phyloP scores from a whole-genome alignment of 2,113 vertebrate genomes.

The Atherinomorus stipes region DNA sequence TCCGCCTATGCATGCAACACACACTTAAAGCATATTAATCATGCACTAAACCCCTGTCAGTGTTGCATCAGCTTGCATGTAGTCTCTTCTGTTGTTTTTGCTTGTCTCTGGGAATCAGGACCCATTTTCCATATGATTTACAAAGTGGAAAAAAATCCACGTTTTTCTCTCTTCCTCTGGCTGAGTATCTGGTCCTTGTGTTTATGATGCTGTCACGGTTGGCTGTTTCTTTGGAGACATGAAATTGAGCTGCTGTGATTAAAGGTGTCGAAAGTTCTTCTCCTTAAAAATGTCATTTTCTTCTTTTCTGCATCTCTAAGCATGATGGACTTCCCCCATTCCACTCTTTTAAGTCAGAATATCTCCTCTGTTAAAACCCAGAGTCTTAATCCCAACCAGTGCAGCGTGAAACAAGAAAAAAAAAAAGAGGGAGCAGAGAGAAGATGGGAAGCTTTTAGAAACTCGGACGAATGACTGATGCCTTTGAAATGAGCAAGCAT shows the following conservation, averaged over 20 bases:
- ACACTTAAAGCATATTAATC: conserved; percentile 42
- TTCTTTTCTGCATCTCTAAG: conserved; percentile 39
- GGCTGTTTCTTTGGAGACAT: neutral
- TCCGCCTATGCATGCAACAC: conserved; percentile 30
- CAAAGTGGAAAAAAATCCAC: conserved; percentile 14
- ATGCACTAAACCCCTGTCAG: conserved; percentile 11
- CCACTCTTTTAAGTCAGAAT: conserved; percentile 44
- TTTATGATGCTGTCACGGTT: neutral
- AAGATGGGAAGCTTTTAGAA: conserved; percentile 40
- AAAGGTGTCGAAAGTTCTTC: conserved; percentile 2
- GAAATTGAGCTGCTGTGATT: neutral
- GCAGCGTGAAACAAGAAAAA: conserved; percentile 16
- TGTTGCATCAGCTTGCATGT: conserved; percentile 5
- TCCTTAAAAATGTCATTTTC: conserved; percentile 27
- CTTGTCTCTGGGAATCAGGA: conserved; percentile 5
- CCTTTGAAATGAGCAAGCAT: conserved; percentile 47
- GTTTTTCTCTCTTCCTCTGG: neutral
- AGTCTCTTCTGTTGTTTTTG: conserved; percentile 14
- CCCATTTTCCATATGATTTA: neutral
- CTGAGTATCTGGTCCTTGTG: neutral
- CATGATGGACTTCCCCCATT: conserved; percentile 53
- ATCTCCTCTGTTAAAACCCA: conserved; percentile 40
- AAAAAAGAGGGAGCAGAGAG: conserved; percentile 8
- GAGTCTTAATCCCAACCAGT: conserved; percentile 65
- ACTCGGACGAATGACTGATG: conserved; percentile 36